Base-by-base conservation (phyloP, 2,797 vertebrate genomes). In the Euthynnus affinis region DNA sequence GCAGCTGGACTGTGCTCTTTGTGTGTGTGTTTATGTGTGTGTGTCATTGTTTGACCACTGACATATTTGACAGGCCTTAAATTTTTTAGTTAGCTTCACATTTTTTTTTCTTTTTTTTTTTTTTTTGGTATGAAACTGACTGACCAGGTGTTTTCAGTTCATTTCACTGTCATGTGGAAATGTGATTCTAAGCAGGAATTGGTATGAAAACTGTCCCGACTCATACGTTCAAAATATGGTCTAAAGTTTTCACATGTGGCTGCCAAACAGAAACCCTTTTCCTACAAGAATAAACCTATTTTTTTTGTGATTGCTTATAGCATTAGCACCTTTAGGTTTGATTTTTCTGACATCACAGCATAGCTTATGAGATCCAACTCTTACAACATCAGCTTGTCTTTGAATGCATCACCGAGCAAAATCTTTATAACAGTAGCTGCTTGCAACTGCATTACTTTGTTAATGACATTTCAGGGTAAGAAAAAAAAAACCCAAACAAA, bases 1-100 rank as follows among this genome's bases (percentile, higher is more conserved):
- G 34, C 20, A 49, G 42, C 22, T 3, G 40, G 34, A 9, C 42
- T 58, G 59, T 56, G 22, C 23, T 58, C 27, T 27, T 4, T 32
- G 29, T 32, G 40, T 40, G 40, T 63, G 44, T 75, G 32, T 59
- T 65, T 51, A 5, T 73, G 7, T 20, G 57, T 40, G 55, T 63
- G 32, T n/a, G 51, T 42, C 37, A 37, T 37, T 37, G 3, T 42
- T 44, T 68, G 55, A 72, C 42, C 51, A 32, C 27, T 44, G 15
- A 27, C 55, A 32, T 44, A 37, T 56, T 46, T 49, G 18, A 67
- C 48, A 62, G 27, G 6, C 17, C 9, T 37, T 10, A 56, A 75
- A 18, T n/a, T 10, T 10, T 51, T 51, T 51, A 51, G 49, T 51
- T 51, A 42, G 40, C 40, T 42, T 42, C 12, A 42, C 12, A 42